Conservation (phyloP, 2,797 vertebrate genomes). For the Clamator glandarius region DNA sequence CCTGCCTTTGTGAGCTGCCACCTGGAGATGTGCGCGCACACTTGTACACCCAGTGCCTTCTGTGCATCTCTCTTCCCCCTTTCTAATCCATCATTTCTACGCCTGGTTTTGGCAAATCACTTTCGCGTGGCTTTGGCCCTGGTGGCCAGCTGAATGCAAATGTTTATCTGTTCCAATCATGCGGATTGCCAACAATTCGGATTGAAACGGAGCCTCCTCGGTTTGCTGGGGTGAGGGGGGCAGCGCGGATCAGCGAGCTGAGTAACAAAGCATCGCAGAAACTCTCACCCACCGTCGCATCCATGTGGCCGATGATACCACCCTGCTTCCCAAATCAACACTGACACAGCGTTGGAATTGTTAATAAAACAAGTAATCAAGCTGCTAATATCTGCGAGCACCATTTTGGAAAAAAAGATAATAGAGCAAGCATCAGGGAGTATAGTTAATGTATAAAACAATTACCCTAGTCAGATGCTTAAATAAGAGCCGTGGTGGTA, state of each 20-base stretch:
- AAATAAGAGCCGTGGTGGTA: constrained; percentile 37
- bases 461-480: constrained; percentile 54
- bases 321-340: background rate
- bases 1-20: background rate
- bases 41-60: rapidly evolving
- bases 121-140: background rate
- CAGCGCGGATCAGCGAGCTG: rapidly evolving
- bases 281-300: background rate
- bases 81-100: background rate
- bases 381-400: constrained; percentile 32
- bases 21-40: rapidly evolving
- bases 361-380: constrained; percentile 12
- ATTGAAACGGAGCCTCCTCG: rapidly evolving
- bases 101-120: background rate
- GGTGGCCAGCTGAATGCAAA: background rate
- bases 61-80: background rate
- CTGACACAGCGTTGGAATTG: background rate
- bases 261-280: background rate
- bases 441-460: constrained; percentile 43
- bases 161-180: background rate
- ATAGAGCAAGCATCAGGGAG: constrained; percentile 47
- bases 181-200: rapidly evolving
- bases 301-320: rapidly evolving
- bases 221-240: background rate
- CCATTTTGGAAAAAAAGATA: constrained; percentile 14